Evolutionary conservation across 1,140 invertebrate species (phyloP).

Genomic region (Euura lappo): DNA sequence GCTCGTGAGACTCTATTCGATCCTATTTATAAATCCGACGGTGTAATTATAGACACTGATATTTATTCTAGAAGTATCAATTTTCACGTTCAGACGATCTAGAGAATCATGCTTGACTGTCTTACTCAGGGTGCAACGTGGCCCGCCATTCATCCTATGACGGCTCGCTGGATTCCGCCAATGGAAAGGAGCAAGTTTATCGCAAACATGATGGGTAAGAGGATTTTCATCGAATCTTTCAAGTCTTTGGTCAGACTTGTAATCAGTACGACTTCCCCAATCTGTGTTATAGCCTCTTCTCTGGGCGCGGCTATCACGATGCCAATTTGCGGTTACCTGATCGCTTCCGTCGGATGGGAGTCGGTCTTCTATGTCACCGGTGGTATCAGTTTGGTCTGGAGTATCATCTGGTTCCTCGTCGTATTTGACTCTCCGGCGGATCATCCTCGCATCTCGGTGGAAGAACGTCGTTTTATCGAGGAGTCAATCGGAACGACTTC

Average conservation of each 20-base stretch:
- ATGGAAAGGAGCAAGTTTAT: slow-evolving; percentile 88
- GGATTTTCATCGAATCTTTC: not conserved
- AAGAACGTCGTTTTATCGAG: slow-evolving; percentile 83
- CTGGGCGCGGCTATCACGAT: slow-evolving; percentile 84
- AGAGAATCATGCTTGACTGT: not conserved
- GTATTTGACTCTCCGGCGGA: slow-evolving; percentile 84
- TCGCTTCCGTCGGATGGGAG: slow-evolving; percentile 80
- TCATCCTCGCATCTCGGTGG: slow-evolving; percentile 83
- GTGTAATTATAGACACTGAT: no score
- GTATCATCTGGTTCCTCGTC: slow-evolving; percentile 81
- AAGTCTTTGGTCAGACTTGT: no score
- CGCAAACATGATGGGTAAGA: slow-evolving; percentile 85
- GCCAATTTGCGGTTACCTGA: slow-evolving; percentile 81
- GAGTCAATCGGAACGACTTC: slow-evolving; percentile 68
- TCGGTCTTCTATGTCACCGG: slow-evolving; percentile 87
- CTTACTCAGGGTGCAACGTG: slow-evolving; percentile 79
- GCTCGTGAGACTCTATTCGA: slow-evolving; percentile 55
- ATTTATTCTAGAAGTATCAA: no score
- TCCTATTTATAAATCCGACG: no score
- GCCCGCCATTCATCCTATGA: slow-evolving; percentile 89
- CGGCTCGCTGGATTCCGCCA: slow-evolving; percentile 89
- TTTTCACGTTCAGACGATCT: no score
- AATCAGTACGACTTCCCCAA: no score
- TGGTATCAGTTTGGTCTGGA: slow-evolving; percentile 80
- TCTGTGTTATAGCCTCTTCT: slow-evolving; percentile 70